These are phyloP conservation scores for Molorchus minor DNA, from an alignment of 2,888 invertebrate genomes.

Conservation along the genomic window DNA sequence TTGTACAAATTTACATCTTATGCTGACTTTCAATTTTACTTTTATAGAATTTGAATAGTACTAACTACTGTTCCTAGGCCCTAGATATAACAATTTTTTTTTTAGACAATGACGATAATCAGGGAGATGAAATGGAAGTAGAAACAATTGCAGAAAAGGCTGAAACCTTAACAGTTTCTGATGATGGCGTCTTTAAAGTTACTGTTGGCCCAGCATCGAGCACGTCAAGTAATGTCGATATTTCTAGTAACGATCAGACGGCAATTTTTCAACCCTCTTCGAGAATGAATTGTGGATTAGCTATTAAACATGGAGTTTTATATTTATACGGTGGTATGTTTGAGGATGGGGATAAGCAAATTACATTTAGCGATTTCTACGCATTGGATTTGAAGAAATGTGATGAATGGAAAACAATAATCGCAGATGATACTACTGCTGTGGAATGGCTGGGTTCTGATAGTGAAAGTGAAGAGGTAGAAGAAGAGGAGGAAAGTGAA, in stretches of 20 bases:
- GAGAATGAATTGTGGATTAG: slow-evolving; percentile 84
- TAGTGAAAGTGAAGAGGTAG: slow-evolving; percentile 59
- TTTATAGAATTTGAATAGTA: too few species aligned
- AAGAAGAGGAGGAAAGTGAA: slow-evolving; percentile 37
- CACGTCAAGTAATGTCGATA: slow-evolving; percentile 19
- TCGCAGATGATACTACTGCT: slow-evolving; percentile 70
- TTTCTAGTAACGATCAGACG: slow-evolving; percentile 19
- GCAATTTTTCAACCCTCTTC: slow-evolving; percentile 68
- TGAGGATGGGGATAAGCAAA: slow-evolving; percentile 84
- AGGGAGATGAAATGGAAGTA: slow-evolving; percentile 55
- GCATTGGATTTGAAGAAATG: slow-evolving; percentile 83
- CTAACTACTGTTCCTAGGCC: too few species aligned
- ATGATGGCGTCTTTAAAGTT: slow-evolving; percentile 86
- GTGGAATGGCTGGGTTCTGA: slow-evolving; percentile 82
- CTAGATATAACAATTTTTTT: too few species aligned
- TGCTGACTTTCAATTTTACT: background rate
- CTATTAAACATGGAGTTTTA: slow-evolving; percentile 77
- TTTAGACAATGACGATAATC: slow-evolving; percentile 18
- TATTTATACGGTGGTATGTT: slow-evolving; percentile 87
- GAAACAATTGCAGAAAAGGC: slow-evolving; percentile 57
- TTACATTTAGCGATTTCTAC: slow-evolving; percentile 81
- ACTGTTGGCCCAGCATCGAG: slow-evolving; percentile 70
- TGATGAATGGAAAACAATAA: slow-evolving; percentile 84
- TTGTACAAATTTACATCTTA: slow-evolving; percentile 7
- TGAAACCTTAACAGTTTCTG: slow-evolving; percentile 64